Percentiles rank a stretch among this genome's conserved stretches.
Conservation (phyloP, 1,140 invertebrate species). For the Antheraea mylitta region DNA sequence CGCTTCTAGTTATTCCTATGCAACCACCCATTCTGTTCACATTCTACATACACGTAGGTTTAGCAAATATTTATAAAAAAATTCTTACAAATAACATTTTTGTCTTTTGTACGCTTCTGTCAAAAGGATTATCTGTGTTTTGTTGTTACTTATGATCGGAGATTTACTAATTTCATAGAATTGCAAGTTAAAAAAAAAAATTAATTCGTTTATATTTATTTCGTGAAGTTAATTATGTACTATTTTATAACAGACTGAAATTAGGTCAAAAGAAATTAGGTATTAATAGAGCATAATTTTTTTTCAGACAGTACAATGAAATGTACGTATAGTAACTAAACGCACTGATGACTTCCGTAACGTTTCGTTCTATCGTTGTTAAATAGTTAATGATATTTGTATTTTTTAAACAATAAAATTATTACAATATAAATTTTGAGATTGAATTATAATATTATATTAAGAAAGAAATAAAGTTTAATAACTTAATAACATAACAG, state of each 20-base stretch:
- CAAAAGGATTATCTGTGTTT: constrained; percentile 65
- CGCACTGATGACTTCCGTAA: neutral
- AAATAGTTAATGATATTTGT: neutral
- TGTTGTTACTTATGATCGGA: constrained; percentile 35
- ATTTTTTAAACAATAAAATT: too few species aligned
- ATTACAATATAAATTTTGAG: too few species aligned
- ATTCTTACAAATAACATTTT: constrained; percentile 73
- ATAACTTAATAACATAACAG: too few species aligned
- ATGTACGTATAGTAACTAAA: neutral
- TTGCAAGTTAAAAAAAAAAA: too few species aligned
- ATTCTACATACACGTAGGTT: constrained; percentile 61
- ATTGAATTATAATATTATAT: too few species aligned
- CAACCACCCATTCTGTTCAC: constrained; percentile 88
- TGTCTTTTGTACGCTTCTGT: constrained; percentile 57
- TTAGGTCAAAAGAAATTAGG: too few species aligned
- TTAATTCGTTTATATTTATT: neutral
- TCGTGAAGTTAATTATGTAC: too few species aligned
- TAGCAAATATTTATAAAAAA: constrained; percentile 69
- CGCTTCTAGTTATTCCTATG: constrained; percentile 89
- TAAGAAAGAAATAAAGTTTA: too few species aligned
- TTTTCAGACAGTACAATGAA: neutral
- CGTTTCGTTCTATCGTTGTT: constrained; percentile 5
- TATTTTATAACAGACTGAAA: too few species aligned
- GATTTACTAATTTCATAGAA: neutral
- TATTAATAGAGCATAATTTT: too few species aligned